Conservation (phyloP, 2,113 vertebrate species). For the Chaetura pelagica region DNA sequence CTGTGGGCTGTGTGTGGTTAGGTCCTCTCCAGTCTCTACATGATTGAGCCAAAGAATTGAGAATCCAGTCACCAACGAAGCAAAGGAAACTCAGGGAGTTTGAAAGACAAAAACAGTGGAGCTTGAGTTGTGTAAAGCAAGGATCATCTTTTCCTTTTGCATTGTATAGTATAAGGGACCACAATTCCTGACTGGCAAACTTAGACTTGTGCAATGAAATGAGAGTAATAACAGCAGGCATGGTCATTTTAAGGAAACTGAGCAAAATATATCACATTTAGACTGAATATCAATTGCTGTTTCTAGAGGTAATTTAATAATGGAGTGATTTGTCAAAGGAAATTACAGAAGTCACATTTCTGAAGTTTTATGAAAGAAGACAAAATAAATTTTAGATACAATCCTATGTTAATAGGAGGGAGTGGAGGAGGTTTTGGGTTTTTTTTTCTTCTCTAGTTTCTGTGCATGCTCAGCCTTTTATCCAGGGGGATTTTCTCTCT, state of each 20-base stretch:
- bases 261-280: not conserved
- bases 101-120: not conserved
- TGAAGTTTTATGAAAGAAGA: not conserved
- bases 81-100: not conserved
- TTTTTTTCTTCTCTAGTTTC: not conserved
- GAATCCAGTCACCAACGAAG: not conserved
- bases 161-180: not conserved
- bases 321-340: not conserved
- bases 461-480: not conserved
- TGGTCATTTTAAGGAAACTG: not conserved
- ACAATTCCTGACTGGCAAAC: not conserved
- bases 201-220: not conserved
- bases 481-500: not conserved
- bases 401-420: not conserved
- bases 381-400: not conserved
- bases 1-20: not conserved
- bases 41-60: not conserved
- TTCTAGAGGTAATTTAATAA: not conserved
- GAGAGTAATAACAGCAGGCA: not conserved
- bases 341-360: not conserved
- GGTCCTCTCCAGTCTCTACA: not conserved
- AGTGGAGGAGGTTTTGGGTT: not conserved
- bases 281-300: not conserved
- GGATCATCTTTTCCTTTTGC: not conserved
- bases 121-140: not conserved